Evolutionary conservation across 2,888 invertebrate genomes (phyloP).

Genomic region (Lasioglossum oenotherae): DNA sequence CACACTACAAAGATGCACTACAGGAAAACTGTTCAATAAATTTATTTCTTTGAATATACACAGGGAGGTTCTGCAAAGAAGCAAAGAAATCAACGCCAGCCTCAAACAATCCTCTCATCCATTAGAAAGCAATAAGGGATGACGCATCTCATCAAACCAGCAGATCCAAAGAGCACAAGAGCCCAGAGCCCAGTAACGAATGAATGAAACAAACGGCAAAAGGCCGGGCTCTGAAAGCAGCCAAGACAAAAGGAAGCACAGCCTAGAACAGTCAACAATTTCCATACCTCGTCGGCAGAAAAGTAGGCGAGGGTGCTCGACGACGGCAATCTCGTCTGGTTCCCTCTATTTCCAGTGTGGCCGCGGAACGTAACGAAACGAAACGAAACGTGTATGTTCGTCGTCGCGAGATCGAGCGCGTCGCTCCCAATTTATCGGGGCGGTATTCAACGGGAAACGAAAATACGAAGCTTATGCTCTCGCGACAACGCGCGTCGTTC

Average conservation of each 20-base stretch:
- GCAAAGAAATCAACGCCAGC: too few species aligned
- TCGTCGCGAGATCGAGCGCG: conserved; percentile 4
- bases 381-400: conserved; percentile 37
- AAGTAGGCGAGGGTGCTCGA: conserved; percentile 42
- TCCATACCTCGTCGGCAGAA: neutral
- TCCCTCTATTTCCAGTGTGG: conserved; percentile 37
- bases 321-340: conserved; percentile 33
- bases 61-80: too few species aligned
- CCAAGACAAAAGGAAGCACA: neutral
- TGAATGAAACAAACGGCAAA: neutral
- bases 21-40: too few species aligned
- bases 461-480: conserved; percentile 38
- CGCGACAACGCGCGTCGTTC: conserved; percentile 32
- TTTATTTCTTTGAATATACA: too few species aligned
- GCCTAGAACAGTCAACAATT: conserved; percentile 19
- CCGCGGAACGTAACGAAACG: conserved; percentile 12
- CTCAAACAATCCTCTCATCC: neutral
- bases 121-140: neutral
- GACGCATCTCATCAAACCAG: neutral
- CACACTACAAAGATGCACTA: too few species aligned
- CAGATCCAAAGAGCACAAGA: neutral
- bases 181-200: neutral
- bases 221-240: neutral
- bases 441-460: conserved; percentile 49
- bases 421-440: conserved; percentile 54